phyloP scores from a whole-genome alignment of 2,113 vertebrate genomes.

The Monopterus albus region DNA sequence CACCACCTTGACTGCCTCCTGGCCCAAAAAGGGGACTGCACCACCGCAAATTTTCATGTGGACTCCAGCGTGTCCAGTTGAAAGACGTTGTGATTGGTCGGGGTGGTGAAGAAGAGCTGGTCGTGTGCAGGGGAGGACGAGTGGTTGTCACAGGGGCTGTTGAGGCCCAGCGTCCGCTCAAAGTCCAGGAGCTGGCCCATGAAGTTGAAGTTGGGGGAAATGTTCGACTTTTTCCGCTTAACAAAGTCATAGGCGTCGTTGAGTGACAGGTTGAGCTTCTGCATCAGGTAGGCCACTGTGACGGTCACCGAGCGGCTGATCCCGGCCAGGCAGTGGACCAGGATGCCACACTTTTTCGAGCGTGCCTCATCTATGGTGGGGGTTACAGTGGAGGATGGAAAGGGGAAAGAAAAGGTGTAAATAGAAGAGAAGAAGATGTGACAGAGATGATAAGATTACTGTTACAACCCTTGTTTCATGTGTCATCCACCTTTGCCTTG shows the following conservation, averaged over 20 bases:
- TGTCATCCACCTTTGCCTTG: not conserved
- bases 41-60: conserved; percentile 86
- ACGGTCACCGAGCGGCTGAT: conserved; percentile 98
- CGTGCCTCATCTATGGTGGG: conserved; percentile 92
- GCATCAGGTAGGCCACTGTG: conserved; percentile 99
- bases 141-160: conserved; percentile 95
- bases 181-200: conserved; percentile 99
- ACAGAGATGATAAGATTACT: not conserved
- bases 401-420: not conserved
- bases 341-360: conserved; percentile 96
- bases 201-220: conserved; percentile 99
- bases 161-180: conserved; percentile 96
- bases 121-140: conserved; percentile 82
- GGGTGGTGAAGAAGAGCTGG: conserved; percentile 97
- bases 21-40: conserved; percentile 19
- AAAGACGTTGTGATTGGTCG: conserved; percentile 97
- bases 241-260: conserved; percentile 99
- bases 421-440: not conserved
- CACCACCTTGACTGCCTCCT: conserved; percentile 23
- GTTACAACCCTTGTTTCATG: not conserved
- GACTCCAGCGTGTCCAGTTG: conserved; percentile 96
- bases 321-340: conserved; percentile 97
- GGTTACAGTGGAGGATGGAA: not conserved
- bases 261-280: conserved; percentile 98
- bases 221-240: conserved; percentile 99